Evolutionary conservation across 1,140 invertebrate genomes (phyloP).

Genomic region (Pristionchus pacificus): DNA sequence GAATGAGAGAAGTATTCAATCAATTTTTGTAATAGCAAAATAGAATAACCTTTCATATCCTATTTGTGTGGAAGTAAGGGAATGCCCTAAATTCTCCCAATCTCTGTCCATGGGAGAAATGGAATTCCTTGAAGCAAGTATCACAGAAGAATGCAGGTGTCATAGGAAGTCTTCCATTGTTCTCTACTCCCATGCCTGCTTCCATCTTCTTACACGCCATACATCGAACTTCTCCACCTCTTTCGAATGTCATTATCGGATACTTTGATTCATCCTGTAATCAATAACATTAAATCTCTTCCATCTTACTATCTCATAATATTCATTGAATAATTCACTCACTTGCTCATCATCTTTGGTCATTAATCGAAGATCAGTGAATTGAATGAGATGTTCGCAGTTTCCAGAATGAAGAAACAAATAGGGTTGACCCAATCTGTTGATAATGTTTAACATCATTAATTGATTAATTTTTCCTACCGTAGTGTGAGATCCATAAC

Average conservation of each 20-base stretch:
- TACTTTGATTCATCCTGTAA: background rate
- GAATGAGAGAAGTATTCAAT: no score
- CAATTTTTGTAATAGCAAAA: no score
- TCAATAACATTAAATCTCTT: conserved; percentile 12
- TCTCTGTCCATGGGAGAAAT: conserved; percentile 37
- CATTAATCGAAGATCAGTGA: conserved; percentile 54
- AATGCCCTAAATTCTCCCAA: conserved; percentile 48
- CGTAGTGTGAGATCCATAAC: conserved; percentile 58
- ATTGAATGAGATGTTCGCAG: conserved; percentile 61
- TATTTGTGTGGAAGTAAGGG: conserved; percentile 34
- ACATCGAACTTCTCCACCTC: background rate
- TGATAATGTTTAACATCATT: background rate
- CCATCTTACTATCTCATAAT: no score
- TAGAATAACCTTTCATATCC: no score
- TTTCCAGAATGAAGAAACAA: conserved; percentile 60
- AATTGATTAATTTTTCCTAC: background rate
- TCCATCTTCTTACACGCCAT: background rate
- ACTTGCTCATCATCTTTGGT: conserved; percentile 35
- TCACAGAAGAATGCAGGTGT: conserved; percentile 44
- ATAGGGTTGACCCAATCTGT: conserved; percentile 59
- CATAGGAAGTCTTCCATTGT: conserved; percentile 49
- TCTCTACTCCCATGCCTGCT: conserved; percentile 44
- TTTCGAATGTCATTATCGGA: background rate
- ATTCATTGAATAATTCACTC: no score
- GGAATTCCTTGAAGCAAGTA: conserved; percentile 43